These are phyloP conservation scores for Mus minutoides DNA, from an alignment of 2,797 vertebrate genomes.

Conservation along the genomic window DNA sequence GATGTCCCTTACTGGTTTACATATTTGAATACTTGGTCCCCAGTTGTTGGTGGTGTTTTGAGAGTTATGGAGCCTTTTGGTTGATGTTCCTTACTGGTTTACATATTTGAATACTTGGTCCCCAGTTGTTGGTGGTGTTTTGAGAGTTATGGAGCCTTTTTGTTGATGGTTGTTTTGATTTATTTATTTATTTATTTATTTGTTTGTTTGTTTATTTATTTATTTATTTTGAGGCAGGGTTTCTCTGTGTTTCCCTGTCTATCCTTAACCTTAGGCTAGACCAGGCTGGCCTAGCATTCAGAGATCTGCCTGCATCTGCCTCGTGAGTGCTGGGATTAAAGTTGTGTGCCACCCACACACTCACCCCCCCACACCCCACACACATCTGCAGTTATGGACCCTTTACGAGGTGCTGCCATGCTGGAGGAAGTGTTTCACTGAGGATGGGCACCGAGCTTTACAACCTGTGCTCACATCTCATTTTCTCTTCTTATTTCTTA, in stretches of 20 bases:
- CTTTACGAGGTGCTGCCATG: too few relatives aligned
- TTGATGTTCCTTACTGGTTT: background rate
- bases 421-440: background rate
- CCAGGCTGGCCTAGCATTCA: background rate
- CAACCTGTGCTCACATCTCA: background rate
- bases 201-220: too few relatives aligned
- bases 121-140: background rate
- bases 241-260: background rate
- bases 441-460: background rate
- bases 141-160: background rate
- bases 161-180: background rate
- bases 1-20: background rate
- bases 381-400: too few relatives aligned
- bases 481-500: background rate
- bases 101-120: background rate
- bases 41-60: background rate
- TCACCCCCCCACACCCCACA: too few relatives aligned
- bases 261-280: background rate
- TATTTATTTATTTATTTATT: too few relatives aligned
- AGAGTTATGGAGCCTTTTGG: background rate
- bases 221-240: background rate
- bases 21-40: background rate
- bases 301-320: background rate
- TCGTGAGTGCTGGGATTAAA: too few relatives aligned
- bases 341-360: background rate